phyloP scores from a whole-genome alignment of 2,888 invertebrate species.

The Drosophila cognata region DNA sequence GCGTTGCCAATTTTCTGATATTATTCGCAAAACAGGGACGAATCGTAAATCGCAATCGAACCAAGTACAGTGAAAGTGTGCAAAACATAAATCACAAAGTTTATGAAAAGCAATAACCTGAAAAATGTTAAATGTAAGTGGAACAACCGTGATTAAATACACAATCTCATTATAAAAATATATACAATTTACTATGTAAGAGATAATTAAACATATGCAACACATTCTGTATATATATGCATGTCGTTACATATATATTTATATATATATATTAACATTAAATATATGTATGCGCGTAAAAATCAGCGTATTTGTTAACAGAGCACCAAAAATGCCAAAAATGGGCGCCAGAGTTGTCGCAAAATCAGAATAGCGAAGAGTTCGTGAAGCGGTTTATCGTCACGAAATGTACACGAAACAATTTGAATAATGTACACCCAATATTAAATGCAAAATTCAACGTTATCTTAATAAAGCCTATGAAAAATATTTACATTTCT shows the following conservation, averaged over 20 bases:
- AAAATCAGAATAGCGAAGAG: slow-evolving; percentile 33
- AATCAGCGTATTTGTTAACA: slow-evolving; percentile 53
- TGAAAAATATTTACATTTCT: not conserved
- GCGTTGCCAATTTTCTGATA: slow-evolving; percentile 61
- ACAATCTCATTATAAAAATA: slow-evolving; percentile 4
- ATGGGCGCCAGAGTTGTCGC: slow-evolving; percentile 74
- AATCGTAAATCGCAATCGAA: slow-evolving; percentile 58
- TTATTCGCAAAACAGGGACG: slow-evolving; percentile 55
- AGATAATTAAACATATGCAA: slow-evolving; percentile 15
- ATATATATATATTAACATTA: slow-evolving; percentile 48
- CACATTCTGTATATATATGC: slow-evolving; percentile 13
- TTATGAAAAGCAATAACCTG: slow-evolving; percentile 37
- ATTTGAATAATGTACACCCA: not conserved
- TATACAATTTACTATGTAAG: not conserved
- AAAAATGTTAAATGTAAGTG: slow-evolving; percentile 60
- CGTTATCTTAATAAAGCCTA: not conserved
- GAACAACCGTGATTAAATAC: slow-evolving; percentile 8
- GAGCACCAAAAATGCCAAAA: slow-evolving; percentile 70
- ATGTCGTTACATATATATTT: slow-evolving; percentile 38
- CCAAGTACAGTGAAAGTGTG: slow-evolving; percentile 70
- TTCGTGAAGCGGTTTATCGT: slow-evolving; percentile 15
- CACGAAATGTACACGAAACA: slow-evolving; percentile 17
- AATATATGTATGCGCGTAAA: slow-evolving; percentile 60
- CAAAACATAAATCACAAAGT: slow-evolving; percentile 47
- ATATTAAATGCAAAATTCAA: not conserved